Conservation (phyloP, 2,797 vertebrate species). For the Octomys mimax region DNA sequence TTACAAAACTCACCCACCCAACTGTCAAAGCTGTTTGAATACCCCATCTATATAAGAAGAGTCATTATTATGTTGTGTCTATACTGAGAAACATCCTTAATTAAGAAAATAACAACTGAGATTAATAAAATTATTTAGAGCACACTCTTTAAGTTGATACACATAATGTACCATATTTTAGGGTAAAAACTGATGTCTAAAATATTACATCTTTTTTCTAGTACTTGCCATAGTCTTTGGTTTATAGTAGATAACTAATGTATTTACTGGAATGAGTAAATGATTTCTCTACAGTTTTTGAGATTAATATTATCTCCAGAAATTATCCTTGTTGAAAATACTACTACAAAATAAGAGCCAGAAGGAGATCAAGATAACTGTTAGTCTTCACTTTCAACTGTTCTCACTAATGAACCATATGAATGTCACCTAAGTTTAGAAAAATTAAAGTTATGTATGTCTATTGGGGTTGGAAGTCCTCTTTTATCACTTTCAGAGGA, state of each 20-base stretch:
- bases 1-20: conserved; percentile 38
- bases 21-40: neutral
- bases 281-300: neutral
- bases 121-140: conserved; percentile 1
- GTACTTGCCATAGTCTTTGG: neutral
- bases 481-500: neutral
- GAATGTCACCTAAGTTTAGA: conserved; percentile 9
- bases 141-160: neutral
- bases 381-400: neutral
- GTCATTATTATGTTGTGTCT: neutral
- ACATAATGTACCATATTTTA: neutral
- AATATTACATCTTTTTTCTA: neutral
- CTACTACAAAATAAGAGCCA: neutral
- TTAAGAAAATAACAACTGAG: conserved; percentile 6
- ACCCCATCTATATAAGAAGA: conserved; percentile 25
- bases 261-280: conserved; percentile 42
- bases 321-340: conserved; percentile 34
- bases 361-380: neutral
- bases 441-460: neutral
- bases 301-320: neutral
- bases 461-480: neutral
- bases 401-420: neutral
- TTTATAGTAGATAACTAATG: neutral
- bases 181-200: neutral
- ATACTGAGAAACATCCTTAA: neutral